Evolutionary conservation across 2,797 vertebrate species (phyloP), one percentile per base, ranked within the genome.

Genomic region (Centropyge bicolor): DNA sequence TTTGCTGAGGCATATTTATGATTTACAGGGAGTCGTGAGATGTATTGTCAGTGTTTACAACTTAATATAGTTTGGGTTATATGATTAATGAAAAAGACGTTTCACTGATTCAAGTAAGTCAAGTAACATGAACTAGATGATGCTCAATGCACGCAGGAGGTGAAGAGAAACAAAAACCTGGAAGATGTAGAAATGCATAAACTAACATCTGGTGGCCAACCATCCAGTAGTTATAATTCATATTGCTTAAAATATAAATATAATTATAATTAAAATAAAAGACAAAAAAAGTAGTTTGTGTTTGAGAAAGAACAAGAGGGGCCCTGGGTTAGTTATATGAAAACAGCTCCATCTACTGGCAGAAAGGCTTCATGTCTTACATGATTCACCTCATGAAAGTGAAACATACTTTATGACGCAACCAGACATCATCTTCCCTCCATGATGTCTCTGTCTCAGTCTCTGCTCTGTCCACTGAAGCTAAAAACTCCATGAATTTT

Each of bases 261-360:
- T n/a, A n/a, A n/a, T n/a, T n/a, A n/a, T n/a, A n/a, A n/a, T n/a
- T n/a, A n/a, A 16, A 38, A 19, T 12, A 1, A 38, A n/a, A 19
- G 16, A 17, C 24, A 6, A 19, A 56, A 60, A 6, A n/a, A 22
- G 12, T 3, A 14, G 12, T 3, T 40, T 5, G 9, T 60, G 20
- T 22, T 41, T 60, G 20, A 60, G 36, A 14, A 16, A 8, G 6
- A 1, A 2, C 6, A 10, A 8, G 2, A 12, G 7, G 22, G 36
- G 45, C 10, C 36, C 17, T 43, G 11, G 1, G 38, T 60, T 19
- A 20, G 14, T 16, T 51, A 8, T 41, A n/a, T 17, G 19, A 8
- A 52, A 76, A 80, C 59, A 59, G 79, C 81, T 0, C 78, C 80
- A 81, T 65, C 85, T 70, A 38, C 63, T 84, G 77, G 70, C 63